Percentiles rank a stretch among this genome's conserved stretches.
Evolutionary conservation across 2,888 invertebrate species (phyloP).

Genomic region (Lepidochrysops patricia): DNA sequence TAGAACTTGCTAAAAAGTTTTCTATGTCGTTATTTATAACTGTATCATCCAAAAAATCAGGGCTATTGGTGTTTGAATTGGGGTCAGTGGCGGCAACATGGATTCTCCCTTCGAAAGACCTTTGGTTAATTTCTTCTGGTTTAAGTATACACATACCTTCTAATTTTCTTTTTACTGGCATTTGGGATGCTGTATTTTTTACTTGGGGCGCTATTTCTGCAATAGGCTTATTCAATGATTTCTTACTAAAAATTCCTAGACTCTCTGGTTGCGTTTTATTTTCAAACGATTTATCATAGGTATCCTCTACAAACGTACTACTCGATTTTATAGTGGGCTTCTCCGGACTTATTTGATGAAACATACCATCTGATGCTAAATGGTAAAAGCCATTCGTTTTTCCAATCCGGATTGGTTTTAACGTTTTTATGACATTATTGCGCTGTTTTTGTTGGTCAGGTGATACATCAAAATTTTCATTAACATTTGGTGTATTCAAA

Average conservation of each 20-base stretch:
- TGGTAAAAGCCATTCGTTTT: conserved; percentile 51
- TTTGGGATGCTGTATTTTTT: conserved; percentile 31
- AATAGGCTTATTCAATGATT: conserved; percentile 26
- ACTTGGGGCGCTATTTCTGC: conserved; percentile 41
- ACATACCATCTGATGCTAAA: conserved; percentile 33
- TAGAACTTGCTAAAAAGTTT: conserved; percentile 35
- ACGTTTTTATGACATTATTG: conserved; percentile 28
- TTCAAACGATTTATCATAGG: background rate
- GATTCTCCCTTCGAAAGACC: conserved; percentile 25
- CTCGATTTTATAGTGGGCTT: background rate
- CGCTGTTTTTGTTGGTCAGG: conserved; percentile 1
- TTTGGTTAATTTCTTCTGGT: conserved; percentile 63
- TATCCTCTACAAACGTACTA: background rate
- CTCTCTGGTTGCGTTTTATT: background rate
- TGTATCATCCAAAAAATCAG: background rate
- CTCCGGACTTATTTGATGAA: conserved; percentile 20
- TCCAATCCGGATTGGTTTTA: conserved; percentile 56
- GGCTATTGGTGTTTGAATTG: background rate
- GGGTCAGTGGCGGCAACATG: background rate
- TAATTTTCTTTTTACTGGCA: conserved; percentile 24
- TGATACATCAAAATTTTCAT: background rate
- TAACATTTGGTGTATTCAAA: conserved; percentile 4
- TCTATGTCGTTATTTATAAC: conserved; percentile 36
- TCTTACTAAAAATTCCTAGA: background rate
- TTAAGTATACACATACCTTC: conserved; percentile 55